Base-by-base conservation (phyloP, 1,140 invertebrate species). In the Drosophila gunungcola region DNA sequence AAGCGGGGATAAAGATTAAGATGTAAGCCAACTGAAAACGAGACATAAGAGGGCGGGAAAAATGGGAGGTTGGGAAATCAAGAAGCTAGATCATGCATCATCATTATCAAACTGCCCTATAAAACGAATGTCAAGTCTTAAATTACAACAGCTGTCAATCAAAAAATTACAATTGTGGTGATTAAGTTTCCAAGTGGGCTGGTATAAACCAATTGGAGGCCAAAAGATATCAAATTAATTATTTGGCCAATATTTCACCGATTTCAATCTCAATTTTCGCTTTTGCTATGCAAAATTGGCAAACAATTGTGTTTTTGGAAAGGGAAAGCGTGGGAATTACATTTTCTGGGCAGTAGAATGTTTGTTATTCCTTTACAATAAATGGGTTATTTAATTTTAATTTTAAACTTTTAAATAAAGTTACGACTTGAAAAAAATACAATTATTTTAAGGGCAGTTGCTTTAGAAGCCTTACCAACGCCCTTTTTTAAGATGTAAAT, bases 81-180 rank as follows among this genome's bases (percentile, higher is more conserved):
- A 68, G 60, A 52, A 64, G 45, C 64, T 65, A 29, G 58, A 64
- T 49, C 60, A 68, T 68, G 64, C 60, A 51, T 64, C 64, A 53
- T 68, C 64, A 84, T 76, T 73, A 84, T 84, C 64, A 72, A 67
- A 84, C 70, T 84, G 77, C 55, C 64, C 65, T 57, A 84, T 85
- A 84, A 84, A 84, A 73, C 58, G 67, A 63, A 77, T 85, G 81
- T 85, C 75, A 83, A 75, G 62, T 76, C 54, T 85, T 64, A 21
- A 68, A 64, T 86, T 86, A 88, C 83, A 68, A 41, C 38, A 49
- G 79, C 83, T 76, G 83, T 86, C 83, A 86, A 86, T 86, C 82
- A 88, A 69, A 62, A 57, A 34, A 29, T 46, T 64, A 84, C 65
- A 84, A 67, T 64, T 78, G 79, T 32, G 36, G 46, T 49, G 67